Conservation (phyloP, 2,888 invertebrate genomes). For the Scaptomyza tumidula region DNA sequence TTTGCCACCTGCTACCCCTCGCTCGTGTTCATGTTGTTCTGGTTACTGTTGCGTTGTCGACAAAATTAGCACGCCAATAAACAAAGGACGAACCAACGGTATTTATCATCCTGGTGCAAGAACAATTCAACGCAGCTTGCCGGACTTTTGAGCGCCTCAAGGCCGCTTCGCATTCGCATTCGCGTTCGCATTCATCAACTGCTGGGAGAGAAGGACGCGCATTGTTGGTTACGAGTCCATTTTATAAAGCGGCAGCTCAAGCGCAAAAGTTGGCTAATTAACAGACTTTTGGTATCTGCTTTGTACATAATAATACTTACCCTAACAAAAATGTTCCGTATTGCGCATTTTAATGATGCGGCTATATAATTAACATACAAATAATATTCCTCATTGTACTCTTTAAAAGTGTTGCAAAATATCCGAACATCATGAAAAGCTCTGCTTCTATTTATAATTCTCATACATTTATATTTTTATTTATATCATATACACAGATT, state of each 20-base stretch:
- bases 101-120: slow-evolving; percentile 47
- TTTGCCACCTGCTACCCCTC: not conserved
- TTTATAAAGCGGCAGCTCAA: slow-evolving; percentile 23
- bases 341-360: not conserved
- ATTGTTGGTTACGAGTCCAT: slow-evolving; percentile 12
- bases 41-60: slow-evolving; percentile 45
- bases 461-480: slow-evolving; percentile 25
- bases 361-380: not conserved
- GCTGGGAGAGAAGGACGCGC: not conserved
- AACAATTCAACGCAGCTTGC: slow-evolving; percentile 16
- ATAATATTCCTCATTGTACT: not conserved
- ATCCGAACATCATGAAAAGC: not conserved
- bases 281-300: slow-evolving; percentile 15
- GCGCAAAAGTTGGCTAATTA: slow-evolving; percentile 68
- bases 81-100: slow-evolving; percentile 26
- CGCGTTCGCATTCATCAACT: slow-evolving; percentile 4
- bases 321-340: not conserved
- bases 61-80: slow-evolving; percentile 49
- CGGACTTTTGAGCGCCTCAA: slow-evolving; percentile 1
- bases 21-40: slow-evolving; percentile 18
- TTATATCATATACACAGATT: slow-evolving; percentile 47
- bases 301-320: slow-evolving; percentile 16
- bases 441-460: slow-evolving; percentile 13
- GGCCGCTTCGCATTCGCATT: slow-evolving; percentile 1
- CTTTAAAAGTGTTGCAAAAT: not conserved